These are phyloP conservation scores for Eurystomus gularis DNA, from an alignment of 2,113 vertebrate genomes.

Conservation along the genomic window DNA sequence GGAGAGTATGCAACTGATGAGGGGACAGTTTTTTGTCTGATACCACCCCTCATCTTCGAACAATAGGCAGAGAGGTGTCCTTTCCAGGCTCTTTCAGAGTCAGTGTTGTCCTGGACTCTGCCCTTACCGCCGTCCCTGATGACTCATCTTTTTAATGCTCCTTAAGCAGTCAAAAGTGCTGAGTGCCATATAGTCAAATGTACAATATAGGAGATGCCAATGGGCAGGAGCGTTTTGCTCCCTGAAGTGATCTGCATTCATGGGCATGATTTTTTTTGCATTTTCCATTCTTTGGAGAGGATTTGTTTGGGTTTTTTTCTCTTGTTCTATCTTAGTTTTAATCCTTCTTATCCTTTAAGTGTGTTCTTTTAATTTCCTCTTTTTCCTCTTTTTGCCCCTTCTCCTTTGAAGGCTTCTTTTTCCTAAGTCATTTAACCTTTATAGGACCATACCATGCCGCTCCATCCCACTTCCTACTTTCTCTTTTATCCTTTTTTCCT, in stretches of 20 bases:
- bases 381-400: background rate
- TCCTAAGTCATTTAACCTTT: slow-evolving; percentile 33
- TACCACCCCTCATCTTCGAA: background rate
- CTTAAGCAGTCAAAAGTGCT: background rate
- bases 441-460: background rate
- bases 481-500: background rate
- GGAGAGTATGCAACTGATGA: background rate
- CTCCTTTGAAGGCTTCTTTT: background rate
- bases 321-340: background rate
- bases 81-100: background rate
- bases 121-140: background rate
- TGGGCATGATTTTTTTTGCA: background rate
- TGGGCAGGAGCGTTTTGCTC: background rate
- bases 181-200: background rate
- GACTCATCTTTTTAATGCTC: background rate
- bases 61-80: background rate
- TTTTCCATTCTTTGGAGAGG: background rate
- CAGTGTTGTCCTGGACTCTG: background rate
- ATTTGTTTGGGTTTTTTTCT: background rate
- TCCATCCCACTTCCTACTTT: slow-evolving; percentile 12
- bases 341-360: background rate
- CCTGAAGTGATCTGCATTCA: background rate
- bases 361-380: slow-evolving; percentile 1
- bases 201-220: background rate
- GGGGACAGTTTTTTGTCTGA: background rate